Evolutionary conservation across 2,888 invertebrate genomes (phyloP).

Genomic region (Pseudococcus viburni): DNA sequence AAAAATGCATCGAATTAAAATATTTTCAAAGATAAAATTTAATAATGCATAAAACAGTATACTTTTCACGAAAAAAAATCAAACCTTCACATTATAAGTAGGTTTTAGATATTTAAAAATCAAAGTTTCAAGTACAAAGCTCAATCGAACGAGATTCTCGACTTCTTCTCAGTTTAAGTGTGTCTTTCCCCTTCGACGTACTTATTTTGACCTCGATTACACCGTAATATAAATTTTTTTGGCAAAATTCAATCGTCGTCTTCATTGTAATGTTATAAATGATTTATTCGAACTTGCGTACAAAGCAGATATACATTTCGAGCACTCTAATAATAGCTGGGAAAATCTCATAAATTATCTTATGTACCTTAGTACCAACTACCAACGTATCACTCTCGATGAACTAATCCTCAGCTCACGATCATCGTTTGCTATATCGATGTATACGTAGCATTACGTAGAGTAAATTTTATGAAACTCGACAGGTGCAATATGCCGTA

Average conservation of each 20-base stretch:
- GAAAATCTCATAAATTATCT: background rate
- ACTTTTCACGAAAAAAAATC: background rate
- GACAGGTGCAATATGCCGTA: background rate
- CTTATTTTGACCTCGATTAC: background rate
- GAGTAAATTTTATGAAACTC: background rate
- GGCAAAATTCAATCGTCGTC: background rate
- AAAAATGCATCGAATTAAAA: constrained; percentile 19
- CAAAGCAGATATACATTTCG: background rate
- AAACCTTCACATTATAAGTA: background rate
- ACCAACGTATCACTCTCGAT: background rate
- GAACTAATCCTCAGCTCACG: background rate
- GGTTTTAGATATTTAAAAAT: background rate
- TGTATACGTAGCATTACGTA: too few species aligned
- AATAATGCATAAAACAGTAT: background rate
- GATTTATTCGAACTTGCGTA: background rate
- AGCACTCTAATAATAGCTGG: background rate
- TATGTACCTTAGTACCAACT: background rate
- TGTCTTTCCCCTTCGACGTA: background rate
- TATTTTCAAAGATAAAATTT: background rate
- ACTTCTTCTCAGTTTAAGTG: background rate
- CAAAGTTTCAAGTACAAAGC: background rate
- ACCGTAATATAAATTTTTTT: background rate
- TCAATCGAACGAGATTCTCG: background rate
- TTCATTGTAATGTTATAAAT: background rate
- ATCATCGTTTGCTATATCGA: background rate